Evolutionary conservation across 2,113 vertebrate genomes (phyloP).

Genomic region (Amazona vittata): DNA sequence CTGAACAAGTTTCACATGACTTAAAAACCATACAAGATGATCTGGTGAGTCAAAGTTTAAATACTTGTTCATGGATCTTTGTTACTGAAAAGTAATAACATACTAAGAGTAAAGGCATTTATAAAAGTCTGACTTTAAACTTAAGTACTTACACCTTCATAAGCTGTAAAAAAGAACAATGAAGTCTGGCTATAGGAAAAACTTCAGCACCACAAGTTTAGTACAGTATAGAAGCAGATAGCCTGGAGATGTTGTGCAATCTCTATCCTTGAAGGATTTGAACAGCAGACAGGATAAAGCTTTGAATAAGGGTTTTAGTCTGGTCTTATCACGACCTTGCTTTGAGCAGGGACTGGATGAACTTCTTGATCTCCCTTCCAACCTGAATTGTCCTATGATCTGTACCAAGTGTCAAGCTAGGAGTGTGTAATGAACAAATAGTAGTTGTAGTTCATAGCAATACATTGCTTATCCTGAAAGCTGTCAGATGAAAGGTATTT

Average conservation of each 20-base stretch:
- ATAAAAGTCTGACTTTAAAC: background rate
- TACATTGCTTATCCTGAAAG: background rate
- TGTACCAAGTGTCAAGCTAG: too few species aligned
- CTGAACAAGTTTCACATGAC: conserved; percentile 77
- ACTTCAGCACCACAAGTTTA: background rate
- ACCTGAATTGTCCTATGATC: background rate
- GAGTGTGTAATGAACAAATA: accelerated
- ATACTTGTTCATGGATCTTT: background rate
- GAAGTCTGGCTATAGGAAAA: background rate
- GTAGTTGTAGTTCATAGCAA: background rate
- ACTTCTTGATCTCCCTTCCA: background rate
- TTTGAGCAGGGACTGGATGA: background rate
- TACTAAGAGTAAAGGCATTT: background rate
- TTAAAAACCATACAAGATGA: conserved; percentile 68
- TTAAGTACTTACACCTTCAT: background rate
- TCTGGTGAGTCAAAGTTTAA: conserved; percentile 75
- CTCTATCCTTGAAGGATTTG: background rate
- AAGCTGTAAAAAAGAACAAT: background rate
- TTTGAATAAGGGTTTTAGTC: background rate
- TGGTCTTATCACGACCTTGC: background rate
- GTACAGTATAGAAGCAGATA: background rate
- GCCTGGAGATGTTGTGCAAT: background rate
- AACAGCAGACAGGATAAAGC: background rate
- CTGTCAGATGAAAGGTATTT: background rate
- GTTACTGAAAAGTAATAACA: background rate